Base-by-base conservation (phyloP, 2,888 invertebrate species). In the Argyra leucocephala region DNA sequence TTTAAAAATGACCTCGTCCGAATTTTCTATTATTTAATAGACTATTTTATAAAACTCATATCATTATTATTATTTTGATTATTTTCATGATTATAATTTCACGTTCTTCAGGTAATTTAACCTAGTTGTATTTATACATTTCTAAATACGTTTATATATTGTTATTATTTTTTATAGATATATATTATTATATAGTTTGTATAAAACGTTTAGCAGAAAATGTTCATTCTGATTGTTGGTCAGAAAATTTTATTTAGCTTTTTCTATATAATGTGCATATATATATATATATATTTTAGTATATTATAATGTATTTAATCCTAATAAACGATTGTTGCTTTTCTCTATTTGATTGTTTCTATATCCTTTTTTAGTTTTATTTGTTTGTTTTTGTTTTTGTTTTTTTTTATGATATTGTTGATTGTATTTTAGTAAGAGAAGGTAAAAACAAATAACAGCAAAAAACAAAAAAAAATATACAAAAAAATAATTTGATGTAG, bases 81-180 rank as follows among this genome's bases (percentile, higher is more conserved):
- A 48, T 48, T 48, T 48, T 48, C 48, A 48, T 48, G 48, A 48
- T 48, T 48, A 48, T 48, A 48, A 48, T 48, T 48, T 48, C 48
- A 48, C 48, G 48, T 48, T 48, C 48, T 18, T 48, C 48, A 18
- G n/a, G 7, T 48, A 48, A 48, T 48, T 48, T 48, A 48, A 48
- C 48, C 48, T 12, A 18, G 9, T 48, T n/a, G 9, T 31, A 31
- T 31, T 4, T 31, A 6, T 31, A n/a, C n/a, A n/a, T n/a, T n/a
- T n/a, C n/a, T n/a, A n/a, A n/a, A n/a, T n/a, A n/a, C n/a, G n/a
- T n/a, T n/a, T n/a, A n/a, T n/a, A n/a, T n/a, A n/a, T n/a, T n/a
- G n/a, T n/a, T n/a, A n/a, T n/a, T n/a, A n/a, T n/a, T n/a, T n/a
- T n/a, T n/a, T n/a, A n/a, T n/a, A n/a, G n/a, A n/a, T n/a, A n/a